These are phyloP conservation scores for Phymanthus crucifer DNA, from an alignment of 92 coral and sea anemone species.

Conservation along the genomic window DNA sequence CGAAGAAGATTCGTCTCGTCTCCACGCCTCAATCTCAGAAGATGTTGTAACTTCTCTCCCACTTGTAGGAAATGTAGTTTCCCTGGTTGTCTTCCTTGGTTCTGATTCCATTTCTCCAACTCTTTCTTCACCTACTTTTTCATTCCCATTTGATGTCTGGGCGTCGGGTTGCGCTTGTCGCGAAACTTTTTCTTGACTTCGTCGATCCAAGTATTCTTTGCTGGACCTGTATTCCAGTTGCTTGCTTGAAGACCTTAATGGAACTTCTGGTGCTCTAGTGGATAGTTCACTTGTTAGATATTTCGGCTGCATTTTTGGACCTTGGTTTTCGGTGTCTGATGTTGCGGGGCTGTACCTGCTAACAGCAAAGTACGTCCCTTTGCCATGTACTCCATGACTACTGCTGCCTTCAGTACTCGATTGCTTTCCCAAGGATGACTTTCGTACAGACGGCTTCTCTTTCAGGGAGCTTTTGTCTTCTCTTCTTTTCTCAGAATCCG, in stretches of 20 bases:
- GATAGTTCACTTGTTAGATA: neutral
- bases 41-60: neutral
- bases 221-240: neutral
- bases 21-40: neutral
- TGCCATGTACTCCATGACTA: neutral
- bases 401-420: conserved; percentile 10
- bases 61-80: neutral
- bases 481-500: neutral
- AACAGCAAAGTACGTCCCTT: conserved; percentile 26
- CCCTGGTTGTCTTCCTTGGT: neutral
- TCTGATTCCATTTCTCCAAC: neutral
- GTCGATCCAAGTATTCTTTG: neutral
- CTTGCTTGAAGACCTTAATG: neutral
- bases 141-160: neutral
- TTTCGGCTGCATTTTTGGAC: neutral
- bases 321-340: conserved; percentile 14
- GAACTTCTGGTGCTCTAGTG: neutral
- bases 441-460: neutral
- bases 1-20: neutral
- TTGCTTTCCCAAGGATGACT: neutral
- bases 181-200: neutral
- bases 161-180: neutral
- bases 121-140: neutral
- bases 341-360: conserved; percentile 30
- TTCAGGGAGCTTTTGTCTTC: neutral